Percentiles rank a stretch among this genome's conserved stretches.
Conservation (phyloP, 2,888 invertebrate genomes). For the Pterostichus madidus region DNA sequence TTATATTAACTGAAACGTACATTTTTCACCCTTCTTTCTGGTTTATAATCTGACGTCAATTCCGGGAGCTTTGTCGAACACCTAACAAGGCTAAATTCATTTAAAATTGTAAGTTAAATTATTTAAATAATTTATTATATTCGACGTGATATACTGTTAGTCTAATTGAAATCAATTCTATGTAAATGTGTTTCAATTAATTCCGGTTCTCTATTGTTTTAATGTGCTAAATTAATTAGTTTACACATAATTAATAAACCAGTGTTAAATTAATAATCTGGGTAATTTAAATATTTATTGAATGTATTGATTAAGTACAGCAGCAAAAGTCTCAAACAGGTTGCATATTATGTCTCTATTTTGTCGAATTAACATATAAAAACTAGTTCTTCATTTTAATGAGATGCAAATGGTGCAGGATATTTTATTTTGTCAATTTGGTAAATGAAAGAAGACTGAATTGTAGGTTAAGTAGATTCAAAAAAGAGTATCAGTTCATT, state of each 20-base stretch:
- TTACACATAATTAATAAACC: conserved; percentile 28
- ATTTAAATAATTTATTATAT: conserved; percentile 21
- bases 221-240: conserved; percentile 22
- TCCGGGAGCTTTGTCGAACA: too few relatives aligned
- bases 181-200: conserved; percentile 2
- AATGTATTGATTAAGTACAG: conserved; percentile 6
- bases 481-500: conserved; percentile 12
- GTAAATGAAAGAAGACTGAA: conserved; percentile 17
- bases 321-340: background rate
- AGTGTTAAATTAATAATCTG: conserved; percentile 25
- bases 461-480: conserved; percentile 49
- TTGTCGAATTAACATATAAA: conserved; percentile 35
- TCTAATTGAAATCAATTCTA: conserved; percentile 8
- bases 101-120: background rate
- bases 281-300: conserved; percentile 22
- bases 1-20: too few relatives aligned
- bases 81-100: background rate
- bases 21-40: too few relatives aligned
- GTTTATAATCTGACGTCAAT: too few relatives aligned
- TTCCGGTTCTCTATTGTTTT: conserved; percentile 15
- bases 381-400: conserved; percentile 45
- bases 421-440: conserved; percentile 46
- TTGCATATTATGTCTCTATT: conserved; percentile 36
- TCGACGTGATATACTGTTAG: background rate
- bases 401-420: conserved; percentile 53